These are phyloP conservation scores for Oreochromis niloticus DNA, from an alignment of 2,113 vertebrate species.

Conservation along the genomic window DNA sequence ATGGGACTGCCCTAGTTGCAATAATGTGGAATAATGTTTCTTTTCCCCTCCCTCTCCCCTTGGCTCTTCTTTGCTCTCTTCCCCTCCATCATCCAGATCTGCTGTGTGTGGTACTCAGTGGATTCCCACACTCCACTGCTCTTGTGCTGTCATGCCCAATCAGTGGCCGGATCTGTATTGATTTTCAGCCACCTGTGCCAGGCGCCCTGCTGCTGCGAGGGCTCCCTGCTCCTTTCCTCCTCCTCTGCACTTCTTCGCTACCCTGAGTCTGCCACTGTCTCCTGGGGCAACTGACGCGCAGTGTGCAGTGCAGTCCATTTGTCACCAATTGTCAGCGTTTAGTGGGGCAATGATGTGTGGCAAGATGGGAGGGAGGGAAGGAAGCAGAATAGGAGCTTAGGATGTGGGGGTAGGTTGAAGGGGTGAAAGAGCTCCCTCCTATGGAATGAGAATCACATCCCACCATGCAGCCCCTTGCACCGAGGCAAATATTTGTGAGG, in stretches of 20 bases:
- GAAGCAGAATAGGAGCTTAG: constrained; percentile 14
- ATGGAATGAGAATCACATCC: constrained; percentile 55
- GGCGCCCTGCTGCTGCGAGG: constrained; percentile 51
- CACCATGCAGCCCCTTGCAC: not conserved
- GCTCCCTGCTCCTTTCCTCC: constrained; percentile 47
- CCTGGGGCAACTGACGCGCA: constrained; percentile 78
- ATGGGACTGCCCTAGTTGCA: not conserved
- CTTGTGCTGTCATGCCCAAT: constrained; percentile 32
- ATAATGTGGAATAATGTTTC: constrained; percentile 30
- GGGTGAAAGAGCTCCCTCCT: constrained; percentile 55
- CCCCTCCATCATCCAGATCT: constrained; percentile 52
- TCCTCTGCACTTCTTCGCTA: constrained; percentile 18
- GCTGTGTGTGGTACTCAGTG: constrained; percentile 52
- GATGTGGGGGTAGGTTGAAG: constrained; percentile 36
- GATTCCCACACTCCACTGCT: constrained; percentile 59
- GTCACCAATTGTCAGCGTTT: constrained; percentile 91
- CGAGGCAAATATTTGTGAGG: constrained; percentile 9
- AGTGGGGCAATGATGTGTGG: constrained; percentile 80
- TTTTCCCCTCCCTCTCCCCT: not conserved
- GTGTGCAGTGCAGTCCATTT: constrained; percentile 83
- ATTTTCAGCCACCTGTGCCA: constrained; percentile 75
- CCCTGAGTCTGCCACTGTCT: constrained; percentile 64
- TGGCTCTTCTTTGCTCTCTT: constrained; percentile 2
- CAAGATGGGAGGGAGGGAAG: constrained; percentile 62
- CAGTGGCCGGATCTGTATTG: constrained; percentile 45